Evolutionary conservation across 35 echinoderm and acorn worm species (phyloP), one percentile per base, ranked within the genome.

Genomic region (Strongylocentrotus purpuratus): DNA sequence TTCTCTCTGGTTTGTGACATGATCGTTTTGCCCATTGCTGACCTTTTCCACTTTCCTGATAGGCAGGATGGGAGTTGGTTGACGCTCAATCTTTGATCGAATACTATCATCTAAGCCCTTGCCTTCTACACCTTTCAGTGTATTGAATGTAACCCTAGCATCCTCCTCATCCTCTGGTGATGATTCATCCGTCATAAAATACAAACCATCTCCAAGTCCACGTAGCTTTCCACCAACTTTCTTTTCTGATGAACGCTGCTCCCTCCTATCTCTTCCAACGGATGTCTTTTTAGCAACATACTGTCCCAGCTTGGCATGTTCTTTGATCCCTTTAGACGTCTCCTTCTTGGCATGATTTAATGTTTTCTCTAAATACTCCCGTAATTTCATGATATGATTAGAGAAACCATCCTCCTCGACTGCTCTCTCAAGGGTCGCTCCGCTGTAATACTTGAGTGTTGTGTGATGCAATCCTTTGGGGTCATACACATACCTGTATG

Each of bases 311-410:
- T 95, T 90, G 58, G 95, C 88, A 95, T 90, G 59, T 32, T 90
- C 20, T 58, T 90, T 65, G 59, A 65, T 92, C 87, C 87, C 87
- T 25, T 92, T 33, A 33, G 95, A 92, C 71, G 95, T 46, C 32
- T 35, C 87, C 33, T 95, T 61, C 52, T 88, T 91, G 20, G 95
- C 95, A 32, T 95, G 95, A 20, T 95, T 88, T 4, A 95, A 71
- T 28, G 90, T 90, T 52, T 95, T 95, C 58, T 95, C 95, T 31
- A 95, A 90, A 71, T 95, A 90, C 87, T 95, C 95, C 90, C 90
- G 50, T 46, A 95, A 88, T 88, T 95, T 95, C 45, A 88, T 17
- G 20, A 95, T 95, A 65, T 95, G 95, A 47, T 95, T 52, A 13
- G 65, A 46, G 58, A 92, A 90, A 92, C 86, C 33, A 31, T 85